These are phyloP conservation scores for Ceraclea dissimilis DNA, from an alignment of 2,888 invertebrate genomes.

Conservation along the genomic window DNA sequence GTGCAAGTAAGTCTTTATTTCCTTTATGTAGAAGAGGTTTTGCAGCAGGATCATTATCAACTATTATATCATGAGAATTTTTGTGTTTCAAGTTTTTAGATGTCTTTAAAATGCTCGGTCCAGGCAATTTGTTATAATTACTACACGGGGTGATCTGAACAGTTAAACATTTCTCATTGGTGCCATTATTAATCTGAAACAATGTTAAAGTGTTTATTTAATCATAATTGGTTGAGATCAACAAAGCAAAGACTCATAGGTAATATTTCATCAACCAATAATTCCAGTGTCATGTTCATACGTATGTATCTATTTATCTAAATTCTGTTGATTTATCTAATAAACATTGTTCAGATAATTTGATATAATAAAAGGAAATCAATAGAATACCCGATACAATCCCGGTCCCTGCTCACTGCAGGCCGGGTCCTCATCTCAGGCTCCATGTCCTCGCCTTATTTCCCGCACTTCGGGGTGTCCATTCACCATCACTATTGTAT, in stretches of 20 bases:
- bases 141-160: conserved; percentile 35
- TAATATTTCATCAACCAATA: too few species aligned
- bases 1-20: conserved; percentile 21
- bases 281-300: too few species aligned
- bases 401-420: conserved; percentile 38
- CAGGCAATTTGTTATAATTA: conserved; percentile 33
- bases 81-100: conserved; percentile 38
- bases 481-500: conserved; percentile 42
- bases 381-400: conserved; percentile 19
- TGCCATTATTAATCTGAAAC: conserved; percentile 43
- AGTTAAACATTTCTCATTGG: conserved; percentile 32
- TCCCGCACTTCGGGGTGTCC: conserved; percentile 50
- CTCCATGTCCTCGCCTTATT: conserved; percentile 42
- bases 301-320: too few species aligned
- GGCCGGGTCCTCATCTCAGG: conserved; percentile 38
- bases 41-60: conserved; percentile 34
- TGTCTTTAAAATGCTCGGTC: conserved; percentile 42
- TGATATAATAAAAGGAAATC: too few species aligned
- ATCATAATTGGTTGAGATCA: too few species aligned
- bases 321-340: too few species aligned
- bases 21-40: conserved; percentile 41
- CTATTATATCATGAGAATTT: conserved; percentile 33
- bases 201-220: too few species aligned
- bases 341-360: too few species aligned
- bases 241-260: too few species aligned